A percentile compares a stretch with the other conserved stretches of the same genome.
phyloP scores from a whole-genome alignment of 1,140 invertebrate genomes.

The Drosophila nannoptera region DNA sequence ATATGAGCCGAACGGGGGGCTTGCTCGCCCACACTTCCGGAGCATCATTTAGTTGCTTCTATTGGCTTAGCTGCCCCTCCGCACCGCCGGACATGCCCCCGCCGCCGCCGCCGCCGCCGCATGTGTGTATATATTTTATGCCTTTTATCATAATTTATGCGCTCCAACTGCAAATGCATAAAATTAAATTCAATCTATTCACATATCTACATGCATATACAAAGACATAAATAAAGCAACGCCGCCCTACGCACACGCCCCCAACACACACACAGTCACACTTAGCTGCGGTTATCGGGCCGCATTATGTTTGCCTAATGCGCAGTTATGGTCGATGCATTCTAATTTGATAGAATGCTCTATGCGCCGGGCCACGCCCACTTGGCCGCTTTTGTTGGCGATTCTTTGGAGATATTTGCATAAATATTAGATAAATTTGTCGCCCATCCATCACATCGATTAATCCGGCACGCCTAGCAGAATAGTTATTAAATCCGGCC shows the following conservation, averaged over 20 bases:
- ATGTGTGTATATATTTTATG: conserved; percentile 55
- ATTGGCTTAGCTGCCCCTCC: conserved; percentile 47
- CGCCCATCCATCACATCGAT: background rate
- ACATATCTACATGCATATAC: conserved; percentile 11
- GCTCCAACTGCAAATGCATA: conserved; percentile 64
- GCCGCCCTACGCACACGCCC: conserved; percentile 10
- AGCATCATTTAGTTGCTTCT: conserved; percentile 53
- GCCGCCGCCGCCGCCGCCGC: conserved; percentile 2
- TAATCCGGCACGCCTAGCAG: too few species aligned
- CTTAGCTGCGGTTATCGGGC: conserved; percentile 11
- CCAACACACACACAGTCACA: conserved; percentile 13
- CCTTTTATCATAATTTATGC: conserved; percentile 70
- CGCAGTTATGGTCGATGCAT: conserved; percentile 44
- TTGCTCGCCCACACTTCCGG: conserved; percentile 1
- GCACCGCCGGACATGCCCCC: background rate
- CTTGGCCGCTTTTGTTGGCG: conserved; percentile 4
- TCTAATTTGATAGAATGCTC: conserved; percentile 67
- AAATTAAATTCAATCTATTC: conserved; percentile 64
- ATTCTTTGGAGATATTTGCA: conserved; percentile 52
- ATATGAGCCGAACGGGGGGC: conserved; percentile 1
- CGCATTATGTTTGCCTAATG: conserved; percentile 50
- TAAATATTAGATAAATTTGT: conserved; percentile 39
- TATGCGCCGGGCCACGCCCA: conserved; percentile 26
- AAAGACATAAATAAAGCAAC: conserved; percentile 1
- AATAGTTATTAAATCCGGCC: background rate